Evolutionary conservation across 1,140 invertebrate genomes (phyloP).

Genomic region (Oscheius sp.): DNA sequence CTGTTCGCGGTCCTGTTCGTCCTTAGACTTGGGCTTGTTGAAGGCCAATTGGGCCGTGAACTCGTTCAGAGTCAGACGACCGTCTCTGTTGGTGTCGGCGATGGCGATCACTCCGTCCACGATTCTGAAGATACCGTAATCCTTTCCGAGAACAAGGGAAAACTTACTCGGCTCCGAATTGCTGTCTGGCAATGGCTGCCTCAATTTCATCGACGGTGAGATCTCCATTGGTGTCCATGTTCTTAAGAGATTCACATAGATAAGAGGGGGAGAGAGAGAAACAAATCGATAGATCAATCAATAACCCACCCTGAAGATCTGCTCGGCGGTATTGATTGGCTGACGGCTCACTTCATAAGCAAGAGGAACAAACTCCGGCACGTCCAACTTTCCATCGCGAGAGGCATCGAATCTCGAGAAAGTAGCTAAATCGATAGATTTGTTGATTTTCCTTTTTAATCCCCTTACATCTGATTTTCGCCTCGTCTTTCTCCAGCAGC

Average conservation of each 20-base stretch:
- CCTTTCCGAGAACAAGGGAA: neutral
- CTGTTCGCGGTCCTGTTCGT: constrained; percentile 23
- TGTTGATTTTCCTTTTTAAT: neutral
- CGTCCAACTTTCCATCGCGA: constrained; percentile 32
- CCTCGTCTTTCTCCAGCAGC: constrained; percentile 8
- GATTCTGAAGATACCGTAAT: constrained; percentile 7
- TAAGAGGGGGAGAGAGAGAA: no score
- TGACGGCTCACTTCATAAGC: constrained; percentile 35
- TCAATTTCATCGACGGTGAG: constrained; percentile 23
- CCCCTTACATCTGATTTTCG: neutral
- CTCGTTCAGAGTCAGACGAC: constrained; percentile 28
- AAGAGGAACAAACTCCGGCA: constrained; percentile 41
- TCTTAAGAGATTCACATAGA: constrained; percentile 20
- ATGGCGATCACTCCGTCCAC: constrained; percentile 32
- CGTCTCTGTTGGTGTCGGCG: constrained; percentile 32
- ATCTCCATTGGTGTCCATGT: constrained; percentile 36
- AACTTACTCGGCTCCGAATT: constrained; percentile 23
- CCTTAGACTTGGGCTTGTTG: constrained; percentile 19
- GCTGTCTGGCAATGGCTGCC: constrained; percentile 19
- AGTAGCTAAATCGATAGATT: constrained; percentile 22
- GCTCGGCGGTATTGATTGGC: constrained; percentile 27
- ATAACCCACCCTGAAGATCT: constrained; percentile 34
- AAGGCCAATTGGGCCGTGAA: constrained; percentile 28
- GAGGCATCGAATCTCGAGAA: constrained; percentile 31
- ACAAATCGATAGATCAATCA: neutral